A percentile compares a stretch with the other conserved stretches of the same genome.
Evolutionary conservation across 2,113 vertebrate genomes (phyloP).

Genomic region (Pollimyrus isidori): DNA sequence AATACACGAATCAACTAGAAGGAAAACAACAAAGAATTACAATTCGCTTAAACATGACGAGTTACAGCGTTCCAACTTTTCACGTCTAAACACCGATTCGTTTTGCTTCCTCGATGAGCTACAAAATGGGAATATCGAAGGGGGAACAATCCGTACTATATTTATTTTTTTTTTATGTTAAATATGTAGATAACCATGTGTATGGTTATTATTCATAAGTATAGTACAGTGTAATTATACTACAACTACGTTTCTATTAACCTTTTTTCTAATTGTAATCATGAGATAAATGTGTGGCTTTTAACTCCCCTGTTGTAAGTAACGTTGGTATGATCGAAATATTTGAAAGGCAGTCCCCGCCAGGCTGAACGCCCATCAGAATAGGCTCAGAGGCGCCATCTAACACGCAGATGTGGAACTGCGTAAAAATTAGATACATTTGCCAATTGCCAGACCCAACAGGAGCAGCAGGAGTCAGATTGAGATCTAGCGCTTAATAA

Average conservation of each 20-base stretch:
- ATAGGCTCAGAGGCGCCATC: slow-evolving; percentile 17
- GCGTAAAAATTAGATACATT: background rate
- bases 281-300: background rate
- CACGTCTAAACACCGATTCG: background rate
- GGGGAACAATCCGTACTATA: background rate
- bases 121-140: background rate
- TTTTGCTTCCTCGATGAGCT: background rate
- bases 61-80: background rate
- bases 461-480: background rate
- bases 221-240: background rate
- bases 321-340: slow-evolving; percentile 15
- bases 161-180: background rate
- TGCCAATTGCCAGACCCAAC: background rate
- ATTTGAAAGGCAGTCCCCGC: slow-evolving; percentile 20
- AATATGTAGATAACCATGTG: background rate
- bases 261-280: background rate
- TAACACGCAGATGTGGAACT: background rate
- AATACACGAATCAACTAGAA: background rate
- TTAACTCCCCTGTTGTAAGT: background rate
- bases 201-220: background rate
- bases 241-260: background rate
- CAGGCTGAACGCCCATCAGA: background rate
- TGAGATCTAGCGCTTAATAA: background rate
- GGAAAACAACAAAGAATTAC: background rate
- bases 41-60: background rate